Conservation (phyloP, 2,113 vertebrate genomes). For the Vireo altiloquus region DNA sequence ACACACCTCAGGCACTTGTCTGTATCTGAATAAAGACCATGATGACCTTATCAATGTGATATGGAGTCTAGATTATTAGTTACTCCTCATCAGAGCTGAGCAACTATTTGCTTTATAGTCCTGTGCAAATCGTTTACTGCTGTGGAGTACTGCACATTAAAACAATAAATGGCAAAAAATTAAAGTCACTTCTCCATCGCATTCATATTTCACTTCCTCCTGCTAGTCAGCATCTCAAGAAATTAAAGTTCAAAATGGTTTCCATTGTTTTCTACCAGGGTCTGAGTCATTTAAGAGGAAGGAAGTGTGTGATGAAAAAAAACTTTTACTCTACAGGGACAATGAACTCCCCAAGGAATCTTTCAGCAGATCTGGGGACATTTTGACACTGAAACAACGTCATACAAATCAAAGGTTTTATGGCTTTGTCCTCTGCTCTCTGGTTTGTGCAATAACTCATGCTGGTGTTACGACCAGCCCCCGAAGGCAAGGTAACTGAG, state of each 20-base stretch:
- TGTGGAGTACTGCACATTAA: background rate
- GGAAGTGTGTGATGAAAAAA: no score
- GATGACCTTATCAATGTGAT: fast-evolving
- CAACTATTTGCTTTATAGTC: background rate
- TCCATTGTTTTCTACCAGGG: background rate
- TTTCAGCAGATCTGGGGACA: background rate
- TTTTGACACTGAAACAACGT: background rate
- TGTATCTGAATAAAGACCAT: background rate
- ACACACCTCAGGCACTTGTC: fast-evolving
- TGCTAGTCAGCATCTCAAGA: background rate
- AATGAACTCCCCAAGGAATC: background rate
- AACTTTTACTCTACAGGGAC: no score
- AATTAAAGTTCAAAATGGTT: background rate
- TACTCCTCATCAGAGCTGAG: background rate
- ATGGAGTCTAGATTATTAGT: background rate
- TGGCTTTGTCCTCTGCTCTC: background rate
- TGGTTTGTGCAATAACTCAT: fast-evolving
- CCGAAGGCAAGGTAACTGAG: background rate
- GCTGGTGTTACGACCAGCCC: fast-evolving
- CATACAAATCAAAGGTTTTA: background rate
- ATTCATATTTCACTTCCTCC: background rate
- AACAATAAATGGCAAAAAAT: background rate
- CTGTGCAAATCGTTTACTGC: background rate
- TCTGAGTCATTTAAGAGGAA: background rate
- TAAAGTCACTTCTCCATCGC: background rate